These are phyloP conservation scores for Rissa tridactyla DNA, from an alignment of 2,113 vertebrate species.

Conservation along the genomic window DNA sequence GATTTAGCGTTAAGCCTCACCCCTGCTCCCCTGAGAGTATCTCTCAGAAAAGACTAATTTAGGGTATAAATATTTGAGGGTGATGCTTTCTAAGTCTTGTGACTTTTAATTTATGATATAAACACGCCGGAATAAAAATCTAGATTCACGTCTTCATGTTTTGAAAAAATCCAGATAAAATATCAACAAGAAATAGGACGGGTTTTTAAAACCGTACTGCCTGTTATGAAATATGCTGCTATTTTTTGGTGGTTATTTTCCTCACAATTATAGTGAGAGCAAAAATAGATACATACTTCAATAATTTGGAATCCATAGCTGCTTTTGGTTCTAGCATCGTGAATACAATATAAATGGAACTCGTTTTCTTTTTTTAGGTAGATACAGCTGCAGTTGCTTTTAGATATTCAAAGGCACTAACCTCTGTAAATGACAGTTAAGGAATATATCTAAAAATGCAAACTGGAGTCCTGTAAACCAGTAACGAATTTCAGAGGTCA, in stretches of 20 bases:
- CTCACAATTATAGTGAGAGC: conserved; percentile 15
- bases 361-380: conserved; percentile 49
- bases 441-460: conserved; percentile 33
- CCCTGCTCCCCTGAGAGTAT: not conserved
- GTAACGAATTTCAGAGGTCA: not conserved
- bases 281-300: conserved; percentile 53
- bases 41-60: not conserved
- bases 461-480: not conserved
- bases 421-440: conserved; percentile 27
- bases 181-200: not conserved
- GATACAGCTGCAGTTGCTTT: conserved; percentile 59
- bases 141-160: not conserved
- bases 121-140: not conserved
- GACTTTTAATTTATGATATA: not conserved
- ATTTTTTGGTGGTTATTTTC: conserved; percentile 22
- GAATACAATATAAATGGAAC: conserved; percentile 47
- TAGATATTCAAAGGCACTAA: conserved; percentile 22
- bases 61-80: not conserved
- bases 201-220: not conserved
- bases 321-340: conserved; percentile 19
- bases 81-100: not conserved
- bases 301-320: conserved; percentile 46
- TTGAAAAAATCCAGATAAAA: not conserved
- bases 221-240: conserved; percentile 32
- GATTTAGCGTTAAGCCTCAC: not conserved